Percentiles rank a stretch among this genome's conserved stretches.
These are phyloP conservation scores for Rhadina sibilatrix DNA, from an alignment of 2,113 vertebrate species.

Conservation along the genomic window DNA sequence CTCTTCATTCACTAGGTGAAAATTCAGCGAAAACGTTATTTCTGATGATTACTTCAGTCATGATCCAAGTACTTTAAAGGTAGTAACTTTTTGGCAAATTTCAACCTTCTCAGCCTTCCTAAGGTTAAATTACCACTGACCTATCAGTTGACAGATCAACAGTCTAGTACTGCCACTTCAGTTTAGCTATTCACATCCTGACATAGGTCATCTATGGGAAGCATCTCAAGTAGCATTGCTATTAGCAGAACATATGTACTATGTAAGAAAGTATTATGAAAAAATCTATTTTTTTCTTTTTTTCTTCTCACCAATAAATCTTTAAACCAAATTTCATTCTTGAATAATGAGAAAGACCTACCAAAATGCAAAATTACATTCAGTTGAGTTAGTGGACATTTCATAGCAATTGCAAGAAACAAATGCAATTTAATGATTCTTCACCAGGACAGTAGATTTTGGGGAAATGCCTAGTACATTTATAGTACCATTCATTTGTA, in stretches of 20 bases:
- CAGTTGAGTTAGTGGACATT: neutral
- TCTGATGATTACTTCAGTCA: neutral
- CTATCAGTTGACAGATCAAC: neutral
- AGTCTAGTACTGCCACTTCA: neutral
- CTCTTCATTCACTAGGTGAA: neutral
- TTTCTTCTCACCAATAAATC: neutral
- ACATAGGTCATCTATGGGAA: neutral
- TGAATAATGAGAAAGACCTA: neutral
- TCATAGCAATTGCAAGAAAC: neutral
- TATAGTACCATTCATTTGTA: neutral
- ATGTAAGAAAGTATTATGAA: neutral
- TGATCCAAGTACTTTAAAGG: neutral
- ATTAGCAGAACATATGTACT: neutral
- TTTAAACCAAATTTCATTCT: neutral
- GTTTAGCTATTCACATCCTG: neutral
- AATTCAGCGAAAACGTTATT: neutral
- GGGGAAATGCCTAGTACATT: neutral
- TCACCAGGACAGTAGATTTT: fast-evolving
- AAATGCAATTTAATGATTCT: neutral
- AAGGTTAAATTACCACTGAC: neutral
- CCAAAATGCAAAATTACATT: neutral
- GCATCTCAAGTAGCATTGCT: neutral
- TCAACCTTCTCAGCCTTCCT: neutral
- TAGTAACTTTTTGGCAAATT: neutral
- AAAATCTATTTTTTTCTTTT: neutral